Percentiles rank a stretch among this genome's conserved stretches.
Conservation (phyloP, 2,113 vertebrate genomes). For the Xiphophorus hellerii region DNA sequence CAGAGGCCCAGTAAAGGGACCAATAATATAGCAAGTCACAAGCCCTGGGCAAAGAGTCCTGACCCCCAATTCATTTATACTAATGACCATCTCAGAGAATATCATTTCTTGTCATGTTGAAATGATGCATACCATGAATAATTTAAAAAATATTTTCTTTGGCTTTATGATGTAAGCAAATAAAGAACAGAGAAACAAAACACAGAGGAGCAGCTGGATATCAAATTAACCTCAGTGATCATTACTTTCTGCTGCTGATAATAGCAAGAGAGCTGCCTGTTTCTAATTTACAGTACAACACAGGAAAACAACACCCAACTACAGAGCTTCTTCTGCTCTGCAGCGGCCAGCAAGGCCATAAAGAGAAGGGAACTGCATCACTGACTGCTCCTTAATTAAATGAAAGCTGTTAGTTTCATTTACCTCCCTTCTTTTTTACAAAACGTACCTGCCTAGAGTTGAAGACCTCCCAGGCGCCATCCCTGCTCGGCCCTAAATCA, state of each 20-base stretch:
- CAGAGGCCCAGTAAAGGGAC: slow-evolving; percentile 65
- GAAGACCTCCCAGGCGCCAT: slow-evolving; percentile 80
- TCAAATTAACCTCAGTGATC: slow-evolving; percentile 24
- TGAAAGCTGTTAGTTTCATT: slow-evolving; percentile 86
- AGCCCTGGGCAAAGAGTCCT: slow-evolving; percentile 56
- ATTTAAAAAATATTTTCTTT: slow-evolving; percentile 8
- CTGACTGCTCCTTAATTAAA: slow-evolving; percentile 90
- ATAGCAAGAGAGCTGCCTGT: slow-evolving; percentile 43
- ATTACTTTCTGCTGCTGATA: slow-evolving; percentile 36
- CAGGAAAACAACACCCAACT: slow-evolving; percentile 70
- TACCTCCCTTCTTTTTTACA: slow-evolving; percentile 62
- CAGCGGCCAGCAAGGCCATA: slow-evolving; percentile 79
- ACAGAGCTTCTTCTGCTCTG: slow-evolving; percentile 78
- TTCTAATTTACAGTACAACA: slow-evolving; percentile 85
- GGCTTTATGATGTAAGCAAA: slow-evolving; percentile 6
- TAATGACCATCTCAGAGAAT: slow-evolving; percentile 36
- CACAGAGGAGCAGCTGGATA: slow-evolving; percentile 14
- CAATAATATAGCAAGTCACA: slow-evolving; percentile 61
- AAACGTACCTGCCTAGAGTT: slow-evolving; percentile 75
- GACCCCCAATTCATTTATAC: slow-evolving; percentile 68
- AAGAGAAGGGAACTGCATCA: slow-evolving; percentile 82
- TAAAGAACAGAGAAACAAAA: slow-evolving; percentile 11
- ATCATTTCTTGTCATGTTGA: slow-evolving; percentile 37
- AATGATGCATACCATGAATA: slow-evolving; percentile 42
- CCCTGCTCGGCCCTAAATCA: slow-evolving; percentile 87